Base-by-base conservation (phyloP, 2,888 invertebrate species). In the Euclidia mi region DNA sequence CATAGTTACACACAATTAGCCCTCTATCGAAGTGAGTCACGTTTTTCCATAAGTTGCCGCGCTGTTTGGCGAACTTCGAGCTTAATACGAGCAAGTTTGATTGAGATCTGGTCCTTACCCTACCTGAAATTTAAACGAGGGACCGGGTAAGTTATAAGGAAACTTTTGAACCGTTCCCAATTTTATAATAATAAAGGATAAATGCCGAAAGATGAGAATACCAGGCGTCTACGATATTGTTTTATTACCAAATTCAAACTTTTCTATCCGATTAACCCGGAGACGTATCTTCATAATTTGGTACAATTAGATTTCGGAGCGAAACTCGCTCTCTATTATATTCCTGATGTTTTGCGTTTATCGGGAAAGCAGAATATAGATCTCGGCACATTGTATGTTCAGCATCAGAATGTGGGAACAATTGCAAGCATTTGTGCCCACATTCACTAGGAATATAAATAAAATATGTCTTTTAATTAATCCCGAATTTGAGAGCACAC, bases 71-170 rank as follows among this genome's bases (percentile, higher is more conserved):
- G 68, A 86, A 87, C 78, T 88, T 81, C 71, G 76, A 79, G 83
- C 80, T 80, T 71, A 72, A 75, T 81, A 77, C 76, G 82, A 67
- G 75, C 76, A 91, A 91, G 86, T 92, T 91, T 89, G 88, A 91
- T 91, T 88, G 87, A 87, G 88, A 87, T 85, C 84, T 79, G 78
- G 78, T 79, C n/a, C n/a, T n/a, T n/a, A n/a, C n/a, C n/a, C n/a
- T 79, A 87, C 87, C 86, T 85, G 85, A 81, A 89, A 87, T 88
- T 87, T 87, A 85, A 90, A 88, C 84, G 81, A 88, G 82, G 78
- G 69, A 70, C 76, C 76, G 70, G 67, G 80, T 79, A 81, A 85
- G 81, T 88, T 89, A 88, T 88, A 84, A 82, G 84, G 81, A 89
- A 90, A 90, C 80, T 90, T 89, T 60, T 71, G 71, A 78, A 79